These are phyloP conservation scores for Sebastes minor DNA, from an alignment of 2,797 vertebrate genomes.

Conservation along the genomic window DNA sequence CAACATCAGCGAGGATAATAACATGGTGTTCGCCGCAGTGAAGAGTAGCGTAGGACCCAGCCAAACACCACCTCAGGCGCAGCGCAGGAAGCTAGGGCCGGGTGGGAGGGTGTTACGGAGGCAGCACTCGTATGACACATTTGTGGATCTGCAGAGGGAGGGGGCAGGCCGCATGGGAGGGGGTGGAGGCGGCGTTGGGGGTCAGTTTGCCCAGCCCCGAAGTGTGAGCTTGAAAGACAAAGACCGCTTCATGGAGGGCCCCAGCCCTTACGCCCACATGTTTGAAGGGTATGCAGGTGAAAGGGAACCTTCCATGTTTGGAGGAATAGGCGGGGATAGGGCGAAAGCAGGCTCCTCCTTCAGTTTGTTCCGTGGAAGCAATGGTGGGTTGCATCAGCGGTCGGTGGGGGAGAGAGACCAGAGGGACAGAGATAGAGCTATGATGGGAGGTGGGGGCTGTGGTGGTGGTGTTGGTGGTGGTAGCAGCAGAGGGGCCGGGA, in stretches of 20 bases:
- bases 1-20: slow-evolving; percentile 98
- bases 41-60: slow-evolving; percentile 64
- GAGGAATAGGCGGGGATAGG: slow-evolving; percentile 75
- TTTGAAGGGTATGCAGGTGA: slow-evolving; percentile 92
- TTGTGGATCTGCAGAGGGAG: slow-evolving; percentile 98
- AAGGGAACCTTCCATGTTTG: slow-evolving; percentile 80
- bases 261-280: slow-evolving; percentile 96
- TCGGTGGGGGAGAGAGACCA: slow-evolving; percentile 85
- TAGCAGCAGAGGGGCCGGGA: slow-evolving; percentile 82
- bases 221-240: slow-evolving; percentile 99
- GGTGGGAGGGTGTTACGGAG: slow-evolving; percentile 94
- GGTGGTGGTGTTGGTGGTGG: slow-evolving; percentile 73
- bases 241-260: slow-evolving; percentile 95
- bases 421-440: slow-evolving; percentile 85
- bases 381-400: slow-evolving; percentile 84
- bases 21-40: slow-evolving; percentile 86
- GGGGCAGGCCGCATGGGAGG: slow-evolving; percentile 82
- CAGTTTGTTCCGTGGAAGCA: slow-evolving; percentile 82
- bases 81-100: slow-evolving; percentile 83
- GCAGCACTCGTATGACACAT: slow-evolving; percentile 98
- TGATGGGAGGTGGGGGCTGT: slow-evolving; percentile 84
- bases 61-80: slow-evolving; percentile 80
- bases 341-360: slow-evolving; percentile 84
- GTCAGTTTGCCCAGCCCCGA: slow-evolving; percentile 85
- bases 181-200: slow-evolving; percentile 68